phyloP scores from a whole-genome alignment of 2,888 invertebrate genomes.

The Stenodera caucasica region DNA sequence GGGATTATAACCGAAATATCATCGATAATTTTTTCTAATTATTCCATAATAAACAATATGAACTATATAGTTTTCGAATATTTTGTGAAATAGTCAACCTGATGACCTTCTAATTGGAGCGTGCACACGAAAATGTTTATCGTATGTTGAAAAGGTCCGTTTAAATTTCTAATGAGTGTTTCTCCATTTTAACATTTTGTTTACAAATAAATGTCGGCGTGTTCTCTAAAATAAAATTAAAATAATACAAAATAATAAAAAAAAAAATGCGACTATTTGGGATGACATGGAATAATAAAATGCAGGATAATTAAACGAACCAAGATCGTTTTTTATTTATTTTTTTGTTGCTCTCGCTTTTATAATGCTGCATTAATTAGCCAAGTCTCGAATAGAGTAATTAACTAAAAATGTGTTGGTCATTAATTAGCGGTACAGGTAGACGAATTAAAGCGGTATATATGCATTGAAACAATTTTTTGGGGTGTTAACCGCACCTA shows the following conservation, averaged over 20 bases:
- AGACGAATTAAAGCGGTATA: constrained; percentile 34
- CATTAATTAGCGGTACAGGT: constrained; percentile 50
- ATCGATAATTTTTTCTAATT: not conserved
- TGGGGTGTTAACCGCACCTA: constrained; percentile 32
- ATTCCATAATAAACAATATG: no score
- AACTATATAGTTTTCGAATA: no score
- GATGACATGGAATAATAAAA: constrained; percentile 50
- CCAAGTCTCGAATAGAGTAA: constrained; percentile 49
- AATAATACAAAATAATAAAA: no score
- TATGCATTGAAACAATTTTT: not conserved
- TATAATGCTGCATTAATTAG: constrained; percentile 53
- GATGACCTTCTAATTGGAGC: constrained; percentile 23
- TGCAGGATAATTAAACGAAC: constrained; percentile 50
- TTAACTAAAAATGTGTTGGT: constrained; percentile 52
- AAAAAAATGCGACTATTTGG: no score
- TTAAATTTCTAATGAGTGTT: constrained; percentile 46
- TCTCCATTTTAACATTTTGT: constrained; percentile 48
- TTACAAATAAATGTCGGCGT: constrained; percentile 50
- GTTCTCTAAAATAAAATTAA: constrained; percentile 29
- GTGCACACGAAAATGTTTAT: constrained; percentile 22
- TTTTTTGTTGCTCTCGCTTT: constrained; percentile 46
- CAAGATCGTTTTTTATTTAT: constrained; percentile 9
- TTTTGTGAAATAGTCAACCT: not conserved
- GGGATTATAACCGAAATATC: no score
- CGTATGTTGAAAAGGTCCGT: constrained; percentile 29